Conservation (phyloP, 2,797 vertebrate genomes). For the Notolabrus celidotus region DNA sequence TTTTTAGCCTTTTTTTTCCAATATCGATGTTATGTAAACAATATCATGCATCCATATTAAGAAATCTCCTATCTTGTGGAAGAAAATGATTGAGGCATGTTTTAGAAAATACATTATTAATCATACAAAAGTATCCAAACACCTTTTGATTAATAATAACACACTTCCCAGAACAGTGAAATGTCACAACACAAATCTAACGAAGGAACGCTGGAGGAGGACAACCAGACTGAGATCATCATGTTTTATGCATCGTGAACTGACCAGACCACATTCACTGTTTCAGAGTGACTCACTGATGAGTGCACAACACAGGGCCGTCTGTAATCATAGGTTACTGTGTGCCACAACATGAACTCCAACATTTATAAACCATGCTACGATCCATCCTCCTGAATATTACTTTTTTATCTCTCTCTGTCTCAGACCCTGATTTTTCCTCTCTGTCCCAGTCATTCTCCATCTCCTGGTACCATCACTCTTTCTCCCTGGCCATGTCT, state of each 20-base stretch:
- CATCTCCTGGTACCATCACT: constrained; percentile 43
- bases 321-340: background rate
- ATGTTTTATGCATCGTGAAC: constrained; percentile 7
- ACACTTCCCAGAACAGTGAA: background rate
- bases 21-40: too few species aligned
- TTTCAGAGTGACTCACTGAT: constrained; percentile 18
- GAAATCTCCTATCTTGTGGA: too few species aligned
- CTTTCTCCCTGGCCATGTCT: constrained; percentile 42
- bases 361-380: constrained; percentile 3
- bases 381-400: background rate
- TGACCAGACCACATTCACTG: background rate
- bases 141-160: background rate
- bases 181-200: constrained; percentile 8
- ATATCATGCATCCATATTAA: too few species aligned
- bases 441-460: constrained; percentile 34
- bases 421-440: background rate
- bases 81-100: background rate
- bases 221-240: background rate
- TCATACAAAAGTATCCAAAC: background rate
- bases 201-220: constrained; percentile 14
- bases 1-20: too few species aligned
- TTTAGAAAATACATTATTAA: background rate
- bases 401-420: too few species aligned
- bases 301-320: background rate
- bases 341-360: background rate